Percentiles rank a stretch among this genome's conserved stretches.
Conservation (phyloP, 2,888 invertebrate genomes). For the Buathra laborator region DNA sequence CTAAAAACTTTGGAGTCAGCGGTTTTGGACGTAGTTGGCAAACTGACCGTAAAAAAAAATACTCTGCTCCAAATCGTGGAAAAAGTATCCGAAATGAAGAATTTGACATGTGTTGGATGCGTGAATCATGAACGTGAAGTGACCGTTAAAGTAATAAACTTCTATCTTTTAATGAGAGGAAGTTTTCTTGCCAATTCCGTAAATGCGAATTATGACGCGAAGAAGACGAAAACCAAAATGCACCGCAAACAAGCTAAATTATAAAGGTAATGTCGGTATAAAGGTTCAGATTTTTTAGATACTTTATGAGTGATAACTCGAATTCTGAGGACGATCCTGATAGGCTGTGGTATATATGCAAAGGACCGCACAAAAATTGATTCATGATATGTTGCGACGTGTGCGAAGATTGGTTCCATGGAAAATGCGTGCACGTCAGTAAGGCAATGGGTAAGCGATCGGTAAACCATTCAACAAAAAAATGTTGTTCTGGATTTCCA, state of each 20-base stretch:
- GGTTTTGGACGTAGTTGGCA: slow-evolving; percentile 53
- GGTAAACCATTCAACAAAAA: neutral
- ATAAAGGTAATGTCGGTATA: neutral
- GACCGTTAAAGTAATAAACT: slow-evolving; percentile 35
- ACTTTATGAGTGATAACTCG: slow-evolving; percentile 86
- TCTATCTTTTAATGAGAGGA: slow-evolving; percentile 48
- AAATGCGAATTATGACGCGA: slow-evolving; percentile 41
- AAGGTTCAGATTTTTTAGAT: no score
- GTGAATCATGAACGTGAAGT: slow-evolving; percentile 31
- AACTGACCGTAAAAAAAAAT: slow-evolving; percentile 41
- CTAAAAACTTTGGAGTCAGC: slow-evolving; percentile 45
- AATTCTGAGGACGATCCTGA: slow-evolving; percentile 97
- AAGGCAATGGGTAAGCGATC: slow-evolving; percentile 91
- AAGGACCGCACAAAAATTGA: slow-evolving; percentile 96
- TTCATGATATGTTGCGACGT: slow-evolving; percentile 99
- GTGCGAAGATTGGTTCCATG: slow-evolving; percentile 99
- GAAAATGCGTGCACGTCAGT: slow-evolving; percentile 98
- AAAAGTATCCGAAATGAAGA: slow-evolving; percentile 26
- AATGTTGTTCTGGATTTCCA: slow-evolving; percentile 15
- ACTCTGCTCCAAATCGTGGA: slow-evolving; percentile 55
- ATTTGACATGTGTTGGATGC: slow-evolving; percentile 48
- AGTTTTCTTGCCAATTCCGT: slow-evolving; percentile 42
- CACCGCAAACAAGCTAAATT: slow-evolving; percentile 49
- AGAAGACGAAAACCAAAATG: slow-evolving; percentile 30
- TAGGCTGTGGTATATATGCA: slow-evolving; percentile 97